Evolutionary conservation across 2,888 invertebrate genomes (phyloP).

Genomic region (Abrostola tripartita): DNA sequence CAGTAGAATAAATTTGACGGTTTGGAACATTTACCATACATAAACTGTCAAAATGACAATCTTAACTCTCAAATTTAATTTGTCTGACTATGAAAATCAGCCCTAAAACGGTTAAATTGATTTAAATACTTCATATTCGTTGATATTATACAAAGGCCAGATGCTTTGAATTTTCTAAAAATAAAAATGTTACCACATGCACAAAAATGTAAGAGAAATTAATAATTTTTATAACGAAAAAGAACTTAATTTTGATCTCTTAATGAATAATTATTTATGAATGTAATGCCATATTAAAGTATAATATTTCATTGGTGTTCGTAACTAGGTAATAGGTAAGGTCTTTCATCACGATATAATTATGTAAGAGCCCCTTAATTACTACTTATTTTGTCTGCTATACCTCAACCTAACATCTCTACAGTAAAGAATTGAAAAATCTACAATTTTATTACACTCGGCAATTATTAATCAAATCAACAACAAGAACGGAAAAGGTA

Average conservation of each 20-base stretch:
- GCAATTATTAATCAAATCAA: background rate
- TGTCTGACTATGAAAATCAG: no score
- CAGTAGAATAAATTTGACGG: no score
- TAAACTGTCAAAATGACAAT: no score
- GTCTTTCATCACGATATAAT: conserved; percentile 40
- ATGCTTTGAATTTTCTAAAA: background rate
- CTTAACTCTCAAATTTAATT: no score
- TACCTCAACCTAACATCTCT: no score
- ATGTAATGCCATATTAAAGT: conserved; percentile 87
- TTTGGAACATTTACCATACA: no score
- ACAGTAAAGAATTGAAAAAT: no score
- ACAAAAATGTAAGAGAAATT: conserved; percentile 53
- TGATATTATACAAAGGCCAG: no score
- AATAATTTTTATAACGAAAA: conserved; percentile 57
- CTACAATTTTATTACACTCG: no score
- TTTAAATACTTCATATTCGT: no score
- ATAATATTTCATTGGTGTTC: conserved; percentile 78
- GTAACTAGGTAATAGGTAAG: conserved; percentile 52
- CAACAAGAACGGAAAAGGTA: background rate
- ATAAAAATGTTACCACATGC: conserved; percentile 37
- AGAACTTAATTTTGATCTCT: conserved; percentile 82
- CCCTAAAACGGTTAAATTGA: no score
- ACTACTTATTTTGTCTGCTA: no score
- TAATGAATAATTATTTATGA: conserved; percentile 84
- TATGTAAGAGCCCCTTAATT: background rate